Evolutionary conservation across 2,113 vertebrate genomes (phyloP), one percentile per base, ranked within the genome.

Genomic region (Lagopus muta): DNA sequence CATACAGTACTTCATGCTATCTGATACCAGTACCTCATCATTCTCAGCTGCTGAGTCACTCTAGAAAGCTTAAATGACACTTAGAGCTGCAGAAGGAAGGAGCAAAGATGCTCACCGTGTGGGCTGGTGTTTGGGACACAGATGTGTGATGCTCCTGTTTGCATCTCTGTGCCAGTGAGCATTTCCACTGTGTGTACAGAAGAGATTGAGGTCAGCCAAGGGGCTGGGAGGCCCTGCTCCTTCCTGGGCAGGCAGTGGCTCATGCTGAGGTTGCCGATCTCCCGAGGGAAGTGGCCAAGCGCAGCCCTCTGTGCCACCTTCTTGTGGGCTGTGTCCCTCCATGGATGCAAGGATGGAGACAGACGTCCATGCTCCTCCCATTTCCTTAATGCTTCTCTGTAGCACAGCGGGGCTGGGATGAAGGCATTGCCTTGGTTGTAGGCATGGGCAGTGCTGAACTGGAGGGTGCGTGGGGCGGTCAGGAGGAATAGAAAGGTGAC

Each of bases 21-120:
- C 76, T 71, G 73, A 66, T 81, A 38, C 45, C 69, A 58, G 4
- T 25, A 86, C 48, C 47, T 91, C 25, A 17, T 79, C 48, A 32
- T 60, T 90, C 47, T 62, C 32, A 50, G 22, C 52, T 83, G 45
- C n/a, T 86, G 86, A 90, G 83, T 90, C 80, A 66, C 27, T 10
- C 32, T 28, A 45, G n/a, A 79, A 60, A 74, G 45, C 64, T 75
- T 34, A 84, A 90, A 62, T 57, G 66, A 27, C 32, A 47, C 38
- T 89, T 92, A 20, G 64, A 72, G 74, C 36, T 54, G 83, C 13
- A 62, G 57, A 45, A n/a, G n/a, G 48, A 71, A 58, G 47, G 60
- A 67, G 52, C 52, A 57, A n/a, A 76, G 90, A 48, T 18, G 13
- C 14, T 67, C 22, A 6, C 21, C 27, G 2, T 19, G 18, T 14